Conservation (phyloP, 2,113 vertebrate species). For the Variabilichromis moorii region DNA sequence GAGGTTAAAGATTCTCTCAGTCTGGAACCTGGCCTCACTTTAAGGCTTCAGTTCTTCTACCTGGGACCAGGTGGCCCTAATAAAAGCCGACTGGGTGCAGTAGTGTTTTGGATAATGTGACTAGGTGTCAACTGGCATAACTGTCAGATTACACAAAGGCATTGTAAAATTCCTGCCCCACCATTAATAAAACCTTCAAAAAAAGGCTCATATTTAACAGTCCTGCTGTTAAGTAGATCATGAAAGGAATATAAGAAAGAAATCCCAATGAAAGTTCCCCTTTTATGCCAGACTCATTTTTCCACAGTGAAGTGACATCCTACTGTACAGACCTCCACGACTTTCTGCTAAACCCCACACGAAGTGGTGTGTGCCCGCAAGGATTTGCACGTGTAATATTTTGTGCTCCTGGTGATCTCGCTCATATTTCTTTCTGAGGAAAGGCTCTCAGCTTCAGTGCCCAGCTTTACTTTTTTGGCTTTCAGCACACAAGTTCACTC, state of each 20-base stretch:
- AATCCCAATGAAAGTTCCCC: slow-evolving; percentile 38
- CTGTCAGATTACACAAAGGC: slow-evolving; percentile 43
- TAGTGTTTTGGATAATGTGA: slow-evolving; percentile 52
- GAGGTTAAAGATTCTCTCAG: background rate
- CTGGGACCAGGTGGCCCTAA: slow-evolving; percentile 54
- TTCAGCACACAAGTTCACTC: background rate
- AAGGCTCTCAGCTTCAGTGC: slow-evolving; percentile 23
- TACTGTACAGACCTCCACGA: slow-evolving; percentile 57
- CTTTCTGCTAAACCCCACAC: slow-evolving; percentile 41
- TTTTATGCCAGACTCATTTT: slow-evolving; percentile 61
- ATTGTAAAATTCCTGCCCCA: slow-evolving; percentile 32
- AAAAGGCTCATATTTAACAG: slow-evolving; percentile 55
- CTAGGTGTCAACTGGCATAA: slow-evolving; percentile 49
- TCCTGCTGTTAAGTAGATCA: slow-evolving; percentile 41
- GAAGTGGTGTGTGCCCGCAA: background rate
- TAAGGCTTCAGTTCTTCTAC: background rate
- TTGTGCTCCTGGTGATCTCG: background rate
- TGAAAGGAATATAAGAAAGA: slow-evolving; percentile 50
- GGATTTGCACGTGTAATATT: background rate
- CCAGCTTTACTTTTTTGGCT: slow-evolving; percentile 3
- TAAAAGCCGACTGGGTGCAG: slow-evolving; percentile 31
- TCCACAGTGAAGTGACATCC: slow-evolving; percentile 51
- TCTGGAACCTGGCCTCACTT: background rate
- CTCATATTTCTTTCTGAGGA: background rate
- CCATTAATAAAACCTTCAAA: slow-evolving; percentile 53